Evolutionary conservation across 2,888 invertebrate genomes (phyloP), one percentile per base, ranked within the genome.

Genomic region (Phrixothrix hirtus): DNA sequence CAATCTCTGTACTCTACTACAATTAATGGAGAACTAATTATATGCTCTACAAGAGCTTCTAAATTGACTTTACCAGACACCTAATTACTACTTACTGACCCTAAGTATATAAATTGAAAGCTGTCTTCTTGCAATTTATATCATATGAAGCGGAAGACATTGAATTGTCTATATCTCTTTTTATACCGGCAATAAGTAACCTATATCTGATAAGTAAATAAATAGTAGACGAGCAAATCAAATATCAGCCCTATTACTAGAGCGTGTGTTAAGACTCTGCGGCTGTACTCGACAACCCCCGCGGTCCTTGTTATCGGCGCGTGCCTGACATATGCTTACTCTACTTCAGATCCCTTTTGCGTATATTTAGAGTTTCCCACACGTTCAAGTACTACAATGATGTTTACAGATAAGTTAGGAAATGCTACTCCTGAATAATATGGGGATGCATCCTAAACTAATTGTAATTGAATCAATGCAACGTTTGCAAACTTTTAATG

Each of bases 341-440:
- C 27, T 38, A 56, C 50, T 52, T 51, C 38, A 48, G 47, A 50
- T 21, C 58, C 68, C 68, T 62, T 66, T 65, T 59, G 67, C 54
- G 65, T 61, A 60, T 67, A 69, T 69, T 69, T 69, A 65, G 62
- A 67, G 64, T 69, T 70, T 70, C 70, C 70, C 70, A 70, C 69
- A 70, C 70, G 67, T 64, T 69, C 64, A 63, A 70, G 70, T 69
- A 66, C 66, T 60, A n/a, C n/a, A n/a, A 63, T 48, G 60, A 64
- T 61, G n/a, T 61, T 60, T 58, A 57, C 59, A 63, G 62, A 57
- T 52, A 57, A 51, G 59, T 53, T n/a, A n/a, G n/a, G n/a, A n/a
- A 63, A 59, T 62, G 62, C 50, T 57, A 52, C 37, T 43, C 60
- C 50, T 47, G 46, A 17, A 25, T 15, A 36, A 32, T 45, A 16